Conservation (phyloP, 1,140 invertebrate genomes). For the Bombus ignitus region DNA sequence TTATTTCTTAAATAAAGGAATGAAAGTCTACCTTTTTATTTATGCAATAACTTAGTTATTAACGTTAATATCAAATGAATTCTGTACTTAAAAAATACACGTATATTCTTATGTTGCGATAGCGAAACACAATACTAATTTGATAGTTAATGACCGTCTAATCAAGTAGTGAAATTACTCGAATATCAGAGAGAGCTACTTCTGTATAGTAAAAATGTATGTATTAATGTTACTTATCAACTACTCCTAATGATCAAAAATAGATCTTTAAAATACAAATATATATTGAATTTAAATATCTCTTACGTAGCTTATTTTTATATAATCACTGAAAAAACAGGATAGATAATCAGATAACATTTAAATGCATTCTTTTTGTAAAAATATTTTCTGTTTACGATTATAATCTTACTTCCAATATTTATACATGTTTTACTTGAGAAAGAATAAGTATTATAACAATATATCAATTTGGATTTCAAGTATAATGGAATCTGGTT, state of each 20-base stretch:
- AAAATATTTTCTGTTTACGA: not conserved
- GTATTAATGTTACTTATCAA: too few species aligned
- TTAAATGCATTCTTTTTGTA: not conserved
- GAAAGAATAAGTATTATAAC: not conserved
- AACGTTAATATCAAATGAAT: not conserved
- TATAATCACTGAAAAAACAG: not conserved
- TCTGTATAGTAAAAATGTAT: not conserved
- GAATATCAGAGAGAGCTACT: not conserved
- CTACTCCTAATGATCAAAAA: not conserved
- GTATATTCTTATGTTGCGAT: not conserved
- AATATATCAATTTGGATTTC: not conserved
- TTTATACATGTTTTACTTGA: not conserved
- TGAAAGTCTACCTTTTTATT: not conserved
- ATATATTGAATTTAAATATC: not conserved
- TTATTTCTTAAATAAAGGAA: not conserved
- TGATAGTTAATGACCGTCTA: not conserved
- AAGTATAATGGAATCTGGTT: not conserved
- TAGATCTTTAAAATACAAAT: not conserved
- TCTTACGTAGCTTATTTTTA: not conserved
- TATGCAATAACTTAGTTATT: too few species aligned
- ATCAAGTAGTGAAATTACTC: not conserved
- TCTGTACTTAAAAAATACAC: not conserved
- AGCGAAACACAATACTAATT: not conserved
- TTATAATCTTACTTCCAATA: not conserved
- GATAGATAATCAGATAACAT: not conserved